These are phyloP conservation scores for Pseudomyrmex concolor DNA, from an alignment of 1,140 invertebrate species.

Conservation along the genomic window DNA sequence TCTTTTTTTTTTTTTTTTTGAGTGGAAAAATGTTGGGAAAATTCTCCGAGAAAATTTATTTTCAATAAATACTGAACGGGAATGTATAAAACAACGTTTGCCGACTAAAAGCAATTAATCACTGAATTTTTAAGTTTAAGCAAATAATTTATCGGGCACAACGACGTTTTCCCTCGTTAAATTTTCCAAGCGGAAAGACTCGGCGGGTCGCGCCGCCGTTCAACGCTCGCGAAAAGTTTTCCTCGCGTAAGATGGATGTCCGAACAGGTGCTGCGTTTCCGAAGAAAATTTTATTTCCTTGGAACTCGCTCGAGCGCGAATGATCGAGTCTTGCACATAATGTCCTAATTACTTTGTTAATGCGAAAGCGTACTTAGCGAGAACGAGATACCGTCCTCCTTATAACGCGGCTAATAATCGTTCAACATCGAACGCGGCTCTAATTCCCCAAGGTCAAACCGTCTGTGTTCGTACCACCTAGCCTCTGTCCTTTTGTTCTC, in stretches of 20 bases:
- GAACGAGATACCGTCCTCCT: neutral
- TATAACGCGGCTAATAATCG: slow-evolving; percentile 16
- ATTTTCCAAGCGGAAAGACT: slow-evolving; percentile 25
- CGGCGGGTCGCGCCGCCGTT: neutral
- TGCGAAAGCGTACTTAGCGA: slow-evolving; percentile 19
- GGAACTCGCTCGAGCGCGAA: slow-evolving; percentile 22
- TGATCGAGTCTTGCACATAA: slow-evolving; percentile 41
- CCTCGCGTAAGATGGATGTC: slow-evolving; percentile 41
- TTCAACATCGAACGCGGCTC: neutral
- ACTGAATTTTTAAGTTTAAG: slow-evolving; percentile 6
- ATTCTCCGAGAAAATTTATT: too few species aligned
- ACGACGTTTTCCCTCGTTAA: neutral
- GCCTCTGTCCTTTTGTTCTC: slow-evolving; percentile 45
- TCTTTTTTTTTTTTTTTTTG: neutral
- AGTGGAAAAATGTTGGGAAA: too few species aligned
- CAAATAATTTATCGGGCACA: slow-evolving; percentile 11
- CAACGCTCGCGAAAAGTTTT: slow-evolving; percentile 31
- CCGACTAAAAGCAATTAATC: neutral
- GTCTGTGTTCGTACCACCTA: neutral
- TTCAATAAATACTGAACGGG: neutral
- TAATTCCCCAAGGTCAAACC: neutral
- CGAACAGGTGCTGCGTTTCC: slow-evolving; percentile 37
- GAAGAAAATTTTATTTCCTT: slow-evolving; percentile 43
- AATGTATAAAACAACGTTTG: neutral
- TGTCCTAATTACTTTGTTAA: slow-evolving; percentile 15